A percentile compares a stretch with the other conserved stretches of the same genome.
Conservation (phyloP, 2,888 invertebrate species). For the Drosophila colorata region DNA sequence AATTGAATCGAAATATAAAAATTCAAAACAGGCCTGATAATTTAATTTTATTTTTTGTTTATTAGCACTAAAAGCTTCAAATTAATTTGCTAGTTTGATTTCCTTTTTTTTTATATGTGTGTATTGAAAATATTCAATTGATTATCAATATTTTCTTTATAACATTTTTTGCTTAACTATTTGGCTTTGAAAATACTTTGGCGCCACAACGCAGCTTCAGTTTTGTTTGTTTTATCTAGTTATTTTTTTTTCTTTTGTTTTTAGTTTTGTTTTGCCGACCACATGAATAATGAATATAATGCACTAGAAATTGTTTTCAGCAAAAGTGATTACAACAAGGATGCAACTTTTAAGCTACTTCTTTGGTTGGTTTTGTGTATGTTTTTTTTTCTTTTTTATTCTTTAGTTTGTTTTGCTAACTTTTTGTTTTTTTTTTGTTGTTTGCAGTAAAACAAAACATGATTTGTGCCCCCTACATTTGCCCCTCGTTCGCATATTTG, state of each 20-base stretch:
- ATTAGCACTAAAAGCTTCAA: constrained; percentile 41
- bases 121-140: constrained; percentile 26
- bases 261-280: constrained; percentile 48
- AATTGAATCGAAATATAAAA: neutral
- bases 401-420: constrained; percentile 14
- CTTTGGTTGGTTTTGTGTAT: constrained; percentile 61
- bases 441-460: constrained; percentile 52
- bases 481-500: constrained; percentile 16
- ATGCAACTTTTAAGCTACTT: constrained; percentile 72
- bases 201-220: constrained; percentile 69
- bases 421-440: constrained; percentile 28
- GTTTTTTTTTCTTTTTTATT: constrained; percentile 13
- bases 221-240: constrained; percentile 38
- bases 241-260: constrained; percentile 6
- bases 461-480: constrained; percentile 14
- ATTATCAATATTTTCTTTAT: constrained; percentile 17
- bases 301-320: constrained; percentile 57
- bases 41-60: constrained; percentile 16
- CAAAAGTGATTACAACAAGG: constrained; percentile 75
- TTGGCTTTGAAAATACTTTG: constrained; percentile 82
- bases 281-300: constrained; percentile 47
- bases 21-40: constrained; percentile 1
- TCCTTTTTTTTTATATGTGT: constrained; percentile 36
- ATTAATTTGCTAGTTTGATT: constrained; percentile 48
- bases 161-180: constrained; percentile 77